A percentile compares a stretch with the other conserved stretches of the same genome.
Conservation (phyloP, 2,888 invertebrate species). For the Julus scandinavius region DNA sequence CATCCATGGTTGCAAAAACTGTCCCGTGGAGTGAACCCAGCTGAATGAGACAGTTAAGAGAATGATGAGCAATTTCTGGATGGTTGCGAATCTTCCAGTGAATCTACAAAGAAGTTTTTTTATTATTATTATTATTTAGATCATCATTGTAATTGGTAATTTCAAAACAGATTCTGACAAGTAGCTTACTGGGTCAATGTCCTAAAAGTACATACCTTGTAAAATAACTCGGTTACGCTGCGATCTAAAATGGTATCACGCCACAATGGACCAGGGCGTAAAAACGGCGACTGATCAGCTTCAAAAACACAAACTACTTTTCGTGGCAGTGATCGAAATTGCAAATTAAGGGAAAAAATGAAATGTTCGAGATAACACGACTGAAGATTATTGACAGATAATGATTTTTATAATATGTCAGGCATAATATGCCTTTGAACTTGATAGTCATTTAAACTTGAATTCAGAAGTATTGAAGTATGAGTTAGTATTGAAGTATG, state of each 20-base stretch:
- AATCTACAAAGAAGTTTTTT: slow-evolving; percentile 65
- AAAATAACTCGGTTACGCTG: slow-evolving; percentile 80
- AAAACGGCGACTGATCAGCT: slow-evolving; percentile 72
- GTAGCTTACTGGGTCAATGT: too few species aligned
- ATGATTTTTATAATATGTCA: too few species aligned
- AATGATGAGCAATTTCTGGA: slow-evolving; percentile 76
- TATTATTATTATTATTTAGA: background rate
- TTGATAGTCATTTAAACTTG: too few species aligned
- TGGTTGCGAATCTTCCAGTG: slow-evolving; percentile 79
- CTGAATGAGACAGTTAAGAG: slow-evolving; percentile 84
- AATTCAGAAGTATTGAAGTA: too few species aligned
- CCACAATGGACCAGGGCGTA: slow-evolving; percentile 77
- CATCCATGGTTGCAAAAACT: slow-evolving; percentile 69
- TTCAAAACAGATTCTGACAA: background rate
- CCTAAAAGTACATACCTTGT: slow-evolving; percentile 69
- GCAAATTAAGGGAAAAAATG: background rate
- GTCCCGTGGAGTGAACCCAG: slow-evolving; percentile 77
- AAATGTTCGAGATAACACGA: too few species aligned
- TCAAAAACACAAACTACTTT: slow-evolving; percentile 76
- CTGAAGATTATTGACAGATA: too few species aligned
- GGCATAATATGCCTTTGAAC: too few species aligned
- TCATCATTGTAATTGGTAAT: background rate
- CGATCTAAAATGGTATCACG: slow-evolving; percentile 80
- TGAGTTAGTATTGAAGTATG: too few species aligned
- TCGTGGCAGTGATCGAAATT: slow-evolving; percentile 71